Base-by-base conservation (phyloP, 2,797 vertebrate species). In the Protonibea diacanthus region DNA sequence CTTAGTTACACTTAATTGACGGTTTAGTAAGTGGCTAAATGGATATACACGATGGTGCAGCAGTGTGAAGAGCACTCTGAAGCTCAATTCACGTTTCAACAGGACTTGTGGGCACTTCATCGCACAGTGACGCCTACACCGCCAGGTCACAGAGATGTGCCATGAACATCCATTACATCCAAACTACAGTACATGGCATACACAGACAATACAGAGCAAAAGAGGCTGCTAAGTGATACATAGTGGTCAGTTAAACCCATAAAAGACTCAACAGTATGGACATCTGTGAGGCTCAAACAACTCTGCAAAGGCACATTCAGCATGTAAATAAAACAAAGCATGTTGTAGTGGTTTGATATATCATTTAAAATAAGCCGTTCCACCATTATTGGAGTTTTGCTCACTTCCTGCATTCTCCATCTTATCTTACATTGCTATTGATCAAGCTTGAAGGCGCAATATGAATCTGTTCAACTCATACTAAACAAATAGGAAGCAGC, bases 1-100 rank as follows among this genome's bases (percentile, higher is more conserved):
- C 57, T 81, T 58, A 56, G 78, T 80, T 71, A 70, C 66, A 69
- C 67, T 75, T 77, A 76, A 83, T 70, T 81, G 84, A 75, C 27
- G 79, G 63, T 80, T 80, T 48, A 55, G 71, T 74, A 74, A 91
- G 88, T 85, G 86, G 84, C 12, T 86, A 86, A 87, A 90, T 86
- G 85, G 78, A 88, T 82, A 60, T 25, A 47, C 52, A 25, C 64
- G 2, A 25, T n/a, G 81, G 64, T 40, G 64, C 55, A 20, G 75
- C 61, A 20, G 45, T 38, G 80, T 73, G 60, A 63, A 52, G 73
- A 49, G 81, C 71, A 80, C 81, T 82, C 71, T 21, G 29, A 44
- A 23, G 53, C 78, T 66, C 72, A 29, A 66, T 75, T 56, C 71
- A 40, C 18, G 56, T 71, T 78, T 64, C 69, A 80, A 63, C 68